Percentiles rank a stretch among this genome's conserved stretches.
phyloP scores from a whole-genome alignment of 2,888 invertebrate genomes.

The Incurvaria masculella region DNA sequence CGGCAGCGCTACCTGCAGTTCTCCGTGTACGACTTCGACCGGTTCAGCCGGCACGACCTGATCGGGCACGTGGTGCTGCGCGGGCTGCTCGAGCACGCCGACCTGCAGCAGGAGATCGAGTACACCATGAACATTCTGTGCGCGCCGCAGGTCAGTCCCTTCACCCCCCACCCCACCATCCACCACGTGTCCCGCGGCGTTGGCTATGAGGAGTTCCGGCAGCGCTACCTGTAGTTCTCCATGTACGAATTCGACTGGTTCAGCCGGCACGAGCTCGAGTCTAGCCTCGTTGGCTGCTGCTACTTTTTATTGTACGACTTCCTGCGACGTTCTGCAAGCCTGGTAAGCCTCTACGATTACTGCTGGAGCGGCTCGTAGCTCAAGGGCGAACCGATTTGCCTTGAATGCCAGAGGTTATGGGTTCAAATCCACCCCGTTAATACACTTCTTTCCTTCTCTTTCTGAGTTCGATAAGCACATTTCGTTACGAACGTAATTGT shows the following conservation, averaged over 20 bases:
- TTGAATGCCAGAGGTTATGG: no score
- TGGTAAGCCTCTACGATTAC: no score
- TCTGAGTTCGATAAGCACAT: no score
- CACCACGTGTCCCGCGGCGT: conserved; percentile 54
- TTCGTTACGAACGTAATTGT: no score
- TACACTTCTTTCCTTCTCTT: no score
- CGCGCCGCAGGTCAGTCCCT: conserved; percentile 62
- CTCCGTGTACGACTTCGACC: conserved; percentile 85
- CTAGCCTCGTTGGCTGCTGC: no score
- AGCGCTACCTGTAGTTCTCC: conserved; percentile 78
- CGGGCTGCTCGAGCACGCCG: conserved; percentile 73
- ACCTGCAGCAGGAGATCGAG: conserved; percentile 76
- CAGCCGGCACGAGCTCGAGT: conserved; percentile 80
- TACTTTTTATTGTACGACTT: no score
- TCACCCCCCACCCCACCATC: no score
- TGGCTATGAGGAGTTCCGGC: conserved; percentile 68
- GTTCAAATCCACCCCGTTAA: no score
- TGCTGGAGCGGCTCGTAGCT: no score
- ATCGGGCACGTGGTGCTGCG: conserved; percentile 82
- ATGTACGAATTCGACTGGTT: conserved; percentile 89
- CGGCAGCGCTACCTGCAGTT: conserved; percentile 76
- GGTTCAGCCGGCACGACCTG: conserved; percentile 83
- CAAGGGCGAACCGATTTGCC: no score
- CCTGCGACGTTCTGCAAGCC: no score
- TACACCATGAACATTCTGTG: conserved; percentile 84